Base-by-base conservation (phyloP, 2,888 invertebrate genomes). In the Lordiphosa andalusiaca region DNA sequence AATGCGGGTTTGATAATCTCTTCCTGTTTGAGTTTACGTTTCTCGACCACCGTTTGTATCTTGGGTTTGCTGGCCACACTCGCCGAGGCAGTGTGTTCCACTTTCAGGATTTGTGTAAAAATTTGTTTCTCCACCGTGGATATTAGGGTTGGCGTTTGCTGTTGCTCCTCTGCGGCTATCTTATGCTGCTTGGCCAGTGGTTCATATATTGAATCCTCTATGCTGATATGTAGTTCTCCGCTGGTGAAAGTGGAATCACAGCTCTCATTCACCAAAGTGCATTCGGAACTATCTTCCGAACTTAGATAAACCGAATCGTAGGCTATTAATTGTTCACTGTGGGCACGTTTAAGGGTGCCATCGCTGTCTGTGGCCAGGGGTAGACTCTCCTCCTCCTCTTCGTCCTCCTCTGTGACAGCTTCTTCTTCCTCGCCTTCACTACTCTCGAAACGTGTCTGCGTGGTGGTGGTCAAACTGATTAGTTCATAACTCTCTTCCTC, bases 41-140 rank as follows among this genome's bases (percentile, higher is more conserved):
- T 88, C 56, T 89, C 91, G 1, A 88, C 90, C 0, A 86, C 90
- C 30, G 91, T 90, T 49, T 92, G 90, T 30, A 92, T 91, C 71
- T 92, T 92, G 40, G 92, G 92, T 81, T 91, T 88, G 88, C 90
- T 86, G 16, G 91, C 91, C 60, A 89, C 73, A 56, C 80, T 73
- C 0, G 78, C 75, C 6, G 81, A 82, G 3, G 81, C 63, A 86
- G 68, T 68, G 7, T 84, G 84, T 25, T 86, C 87, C 2, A 87
- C 69, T 53, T 82, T 86, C 1, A 87, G 53, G 6, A 87, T 73
- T 56, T 87, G 87, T 0, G 84, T 86, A 3, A 86, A 87, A n/a
- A 84, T 50, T 7, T 81, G 70, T 16, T 69, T n/a, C 46, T 76
- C 78, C 4, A 57, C 44, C 2, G 69, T 72, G 1, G 55, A 68